Evolutionary conservation across 2,888 invertebrate species (phyloP), one percentile per base, ranked within the genome.

Genomic region (Erebia aethiops): DNA sequence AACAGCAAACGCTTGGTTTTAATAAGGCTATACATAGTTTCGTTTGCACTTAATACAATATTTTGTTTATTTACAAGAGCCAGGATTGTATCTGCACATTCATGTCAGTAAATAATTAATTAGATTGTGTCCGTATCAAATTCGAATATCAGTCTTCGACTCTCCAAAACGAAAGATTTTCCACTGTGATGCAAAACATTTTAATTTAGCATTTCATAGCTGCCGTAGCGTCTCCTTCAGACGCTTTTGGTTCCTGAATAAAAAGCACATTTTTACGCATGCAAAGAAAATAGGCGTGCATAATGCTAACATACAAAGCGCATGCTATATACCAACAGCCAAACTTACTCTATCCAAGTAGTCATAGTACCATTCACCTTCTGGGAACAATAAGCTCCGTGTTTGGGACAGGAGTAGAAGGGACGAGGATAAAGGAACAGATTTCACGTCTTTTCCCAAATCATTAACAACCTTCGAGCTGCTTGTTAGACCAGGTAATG

Each of bases 301-400:
- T 74, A 43, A 71, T n/a, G 66, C 70, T 68, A 64, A 77, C 73
- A 73, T 52, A 71, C 11, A 67, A 72, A 74, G 76, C 81, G 72
- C 84, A 82, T 83, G 81, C 80, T 79, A 72, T 79, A 76, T 74
- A 81, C 84, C 83, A 81, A 84, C 83, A 82, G 82, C 84, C 84
- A 86, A 82, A 92, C 92, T 92, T 92, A 92, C 92, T 86, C 88
- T 77, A 84, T 91, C 89, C 86, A 92, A 84, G 82, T 91, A 92
- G 80, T 90, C 86, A 92, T 84, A 92, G 87, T 92, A 92, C 92
- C 92, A 92, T 89, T 89, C 90, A 87, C 87, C 91, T 63, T 90
- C 90, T 18, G 90, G 88, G 71, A 73, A 79, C 35, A 92, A 80
- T 46, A 92, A 83, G 58, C 81, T 87, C 69, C 87, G 82, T 70